Percentiles rank a stretch among this genome's conserved stretches.
These are phyloP conservation scores for Bembecia ichneumoniformis DNA, from an alignment of 2,888 invertebrate genomes.

Conservation along the genomic window DNA sequence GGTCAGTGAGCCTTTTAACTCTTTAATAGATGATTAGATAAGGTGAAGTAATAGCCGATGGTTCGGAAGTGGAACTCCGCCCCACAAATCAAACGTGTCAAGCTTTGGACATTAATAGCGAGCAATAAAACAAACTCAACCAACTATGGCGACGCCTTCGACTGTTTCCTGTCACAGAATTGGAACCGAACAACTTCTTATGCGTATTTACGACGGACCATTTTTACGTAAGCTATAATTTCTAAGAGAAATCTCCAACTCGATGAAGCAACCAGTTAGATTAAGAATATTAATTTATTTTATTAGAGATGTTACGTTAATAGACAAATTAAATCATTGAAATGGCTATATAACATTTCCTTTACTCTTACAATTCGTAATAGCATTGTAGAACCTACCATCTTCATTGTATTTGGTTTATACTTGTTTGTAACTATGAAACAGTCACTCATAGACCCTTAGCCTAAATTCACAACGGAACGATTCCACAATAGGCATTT, in stretches of 20 bases:
- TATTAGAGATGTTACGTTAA: slow-evolving; percentile 1
- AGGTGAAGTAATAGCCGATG: slow-evolving; percentile 17
- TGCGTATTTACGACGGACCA: slow-evolving; percentile 26
- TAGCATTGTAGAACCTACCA: not conserved
- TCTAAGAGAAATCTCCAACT: slow-evolving; percentile 8
- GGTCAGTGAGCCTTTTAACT: slow-evolving; percentile 21
- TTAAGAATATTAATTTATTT: not conserved
- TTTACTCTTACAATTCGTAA: not conserved
- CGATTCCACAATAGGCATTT: too few species aligned
- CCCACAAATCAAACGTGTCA: slow-evolving; percentile 43
- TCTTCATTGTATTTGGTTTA: too few species aligned
- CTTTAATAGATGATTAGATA: slow-evolving; percentile 29
- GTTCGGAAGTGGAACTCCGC: slow-evolving; percentile 25
- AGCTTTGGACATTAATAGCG: slow-evolving; percentile 49
- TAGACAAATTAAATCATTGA: slow-evolving; percentile 5
- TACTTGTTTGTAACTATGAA: too few species aligned
- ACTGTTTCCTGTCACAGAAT: slow-evolving; percentile 51
- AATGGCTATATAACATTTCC: slow-evolving; percentile 1
- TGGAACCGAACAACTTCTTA: slow-evolving; percentile 25
- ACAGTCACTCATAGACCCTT: too few species aligned
- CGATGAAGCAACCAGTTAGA: slow-evolving; percentile 12
- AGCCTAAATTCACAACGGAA: too few species aligned
- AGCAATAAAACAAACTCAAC: slow-evolving; percentile 51
- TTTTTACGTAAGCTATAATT: slow-evolving; percentile 21
- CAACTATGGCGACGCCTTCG: slow-evolving; percentile 6